A percentile compares a stretch with the other conserved stretches of the same genome.
Conservation (phyloP, 2,888 invertebrate species). For the Spisula solida region DNA sequence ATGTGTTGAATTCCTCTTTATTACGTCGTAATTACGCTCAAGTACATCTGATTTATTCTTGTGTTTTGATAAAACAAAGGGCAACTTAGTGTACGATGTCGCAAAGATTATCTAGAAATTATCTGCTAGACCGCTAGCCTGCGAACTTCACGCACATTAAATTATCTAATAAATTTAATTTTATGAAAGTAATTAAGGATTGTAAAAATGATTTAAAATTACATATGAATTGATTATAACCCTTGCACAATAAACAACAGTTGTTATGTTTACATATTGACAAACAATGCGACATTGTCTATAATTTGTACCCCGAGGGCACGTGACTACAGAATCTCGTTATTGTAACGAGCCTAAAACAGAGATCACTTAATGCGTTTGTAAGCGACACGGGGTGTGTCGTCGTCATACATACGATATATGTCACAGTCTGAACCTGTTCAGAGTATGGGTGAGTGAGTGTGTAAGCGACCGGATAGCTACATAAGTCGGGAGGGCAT, state of each 20-base stretch:
- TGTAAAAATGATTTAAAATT: not conserved
- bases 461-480: too few species aligned
- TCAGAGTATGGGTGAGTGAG: too few species aligned
- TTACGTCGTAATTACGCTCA: not conserved
- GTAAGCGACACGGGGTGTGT: not conserved
- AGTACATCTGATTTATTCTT: not conserved
- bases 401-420: not conserved
- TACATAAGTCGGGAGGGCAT: too few species aligned
- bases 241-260: not conserved
- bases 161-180: not conserved
- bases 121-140: not conserved
- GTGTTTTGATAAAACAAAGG: slow-evolving; percentile 21
- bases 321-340: not conserved
- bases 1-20: not conserved
- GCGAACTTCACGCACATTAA: not conserved
- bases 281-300: not conserved
- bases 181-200: too few species aligned
- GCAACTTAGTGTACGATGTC: not conserved
- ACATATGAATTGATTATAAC: not conserved
- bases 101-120: too few species aligned
- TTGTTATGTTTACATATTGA: not conserved
- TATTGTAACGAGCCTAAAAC: not conserved
- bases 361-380: not conserved
- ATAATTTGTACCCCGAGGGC: not conserved
- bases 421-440: too few species aligned